Conservation (phyloP, 2,113 vertebrate species). For the Sakesphorus luctuosus region DNA sequence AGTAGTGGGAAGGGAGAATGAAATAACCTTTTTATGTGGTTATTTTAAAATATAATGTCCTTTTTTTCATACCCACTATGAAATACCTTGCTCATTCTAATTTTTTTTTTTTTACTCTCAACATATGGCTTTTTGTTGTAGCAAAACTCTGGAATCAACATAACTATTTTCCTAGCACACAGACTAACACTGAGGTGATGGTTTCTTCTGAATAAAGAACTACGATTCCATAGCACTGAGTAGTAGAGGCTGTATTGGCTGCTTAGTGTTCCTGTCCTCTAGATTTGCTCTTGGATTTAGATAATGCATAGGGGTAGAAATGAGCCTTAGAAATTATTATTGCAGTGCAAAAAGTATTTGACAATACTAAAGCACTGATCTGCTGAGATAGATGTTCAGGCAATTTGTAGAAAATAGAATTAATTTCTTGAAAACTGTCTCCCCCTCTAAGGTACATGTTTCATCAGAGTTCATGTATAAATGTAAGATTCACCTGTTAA, state of each 20-base stretch:
- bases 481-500: neutral
- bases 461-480: neutral
- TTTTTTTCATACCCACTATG: neutral
- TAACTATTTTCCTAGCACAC: constrained; percentile 43
- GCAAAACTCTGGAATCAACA: constrained; percentile 68
- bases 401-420: neutral
- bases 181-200: constrained; percentile 64
- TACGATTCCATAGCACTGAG: neutral
- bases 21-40: neutral
- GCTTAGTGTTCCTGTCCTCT: neutral
- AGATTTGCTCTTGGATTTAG: constrained; percentile 7
- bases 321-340: neutral
- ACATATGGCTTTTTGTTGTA: constrained; percentile 48
- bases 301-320: neutral
- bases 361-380: neutral
- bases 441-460: neutral
- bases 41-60: neutral
- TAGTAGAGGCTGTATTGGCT: neutral
- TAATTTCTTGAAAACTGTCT: neutral
- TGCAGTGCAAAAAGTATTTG: neutral
- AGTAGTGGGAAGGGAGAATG: neutral
- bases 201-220: constrained; percentile 7
- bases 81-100: neutral
- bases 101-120: neutral
- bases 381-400: neutral